phyloP scores from a whole-genome alignment of 2,113 vertebrate genomes.

The Strix uralensis region DNA sequence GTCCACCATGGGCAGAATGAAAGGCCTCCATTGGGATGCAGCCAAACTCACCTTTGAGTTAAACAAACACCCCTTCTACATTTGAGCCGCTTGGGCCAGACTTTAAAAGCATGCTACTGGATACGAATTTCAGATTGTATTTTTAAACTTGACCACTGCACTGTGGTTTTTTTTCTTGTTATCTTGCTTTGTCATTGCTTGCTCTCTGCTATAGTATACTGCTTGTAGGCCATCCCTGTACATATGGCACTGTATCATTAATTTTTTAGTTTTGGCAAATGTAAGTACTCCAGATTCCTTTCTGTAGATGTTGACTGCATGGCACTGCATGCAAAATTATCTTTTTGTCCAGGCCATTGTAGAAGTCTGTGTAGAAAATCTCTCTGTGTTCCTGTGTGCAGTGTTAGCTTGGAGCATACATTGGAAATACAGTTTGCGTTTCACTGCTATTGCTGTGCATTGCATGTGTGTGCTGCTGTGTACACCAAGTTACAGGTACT shows the following conservation, averaged over 20 bases:
- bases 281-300: not conserved
- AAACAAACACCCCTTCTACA: not conserved
- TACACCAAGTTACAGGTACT: conserved; percentile 33
- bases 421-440: not conserved
- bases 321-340: conserved; percentile 32
- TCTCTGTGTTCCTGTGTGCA: not conserved
- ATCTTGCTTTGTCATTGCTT: conserved; percentile 22
- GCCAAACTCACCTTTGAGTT: not conserved
- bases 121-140: conserved; percentile 40
- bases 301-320: conserved; percentile 51
- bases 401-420: not conserved
- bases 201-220: not conserved
- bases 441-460: not conserved
- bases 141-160: conserved; percentile 78
- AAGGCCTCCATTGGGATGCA: not conserved
- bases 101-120: conserved; percentile 26
- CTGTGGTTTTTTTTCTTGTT: not conserved
- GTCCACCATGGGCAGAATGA: conserved; percentile 13
- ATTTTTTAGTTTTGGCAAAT: conserved; percentile 18
- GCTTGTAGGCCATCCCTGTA: not conserved
- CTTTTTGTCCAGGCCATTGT: not conserved
- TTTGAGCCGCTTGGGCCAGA: not conserved
- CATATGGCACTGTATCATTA: not conserved
- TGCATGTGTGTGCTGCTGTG: conserved; percentile 8
- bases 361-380: not conserved